Evolutionary conservation across 1,140 invertebrate species (phyloP), one percentile per base, ranked within the genome.

Genomic region (Drosophila aff.): DNA sequence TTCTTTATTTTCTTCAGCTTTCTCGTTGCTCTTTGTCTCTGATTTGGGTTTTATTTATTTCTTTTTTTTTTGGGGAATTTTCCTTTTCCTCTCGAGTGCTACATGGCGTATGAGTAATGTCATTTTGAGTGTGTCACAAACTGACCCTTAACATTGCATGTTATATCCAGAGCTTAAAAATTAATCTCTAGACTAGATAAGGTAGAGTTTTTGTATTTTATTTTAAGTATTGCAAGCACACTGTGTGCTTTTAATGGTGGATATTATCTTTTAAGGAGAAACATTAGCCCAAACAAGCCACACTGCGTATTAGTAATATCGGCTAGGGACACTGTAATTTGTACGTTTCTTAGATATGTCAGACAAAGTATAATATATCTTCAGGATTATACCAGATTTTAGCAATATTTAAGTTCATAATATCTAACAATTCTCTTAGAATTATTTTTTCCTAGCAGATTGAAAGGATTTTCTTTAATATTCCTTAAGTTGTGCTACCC

Each of bases 91-190:
- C 44, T 41, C 41, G 18, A 46, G 50, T 60, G 44, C 82, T 61
- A 82, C 62, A 46, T 10, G 68, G 69, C 82, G 82, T 76, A 86
- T 86, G 76, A 73, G 82, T 66, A 81, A 86, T 84, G 79, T 47
- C 47, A 18, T 31, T 50, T 26, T 18, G n/a, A n/a, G 38, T 6
- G 28, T 41, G 13, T 60, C 26, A 57, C 26, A 64, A 64, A 58
- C 10, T 21, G 13, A 13, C 26, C 16, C 21, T 40, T 40, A 0
- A 23, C 21, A n/a, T 38, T 23, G 33, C 16, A 16, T 16, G 4
- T 38, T 10, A 5, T 15, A 21, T 60, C 11, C 18, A 8, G 18
- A 18, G 49, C 8, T 1, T 6, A 0, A 3, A 55, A 41, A 13
- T 15, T n/a, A 43, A 33, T 18, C 26, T 26, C 6, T 40, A 13